Conservation (phyloP, 2,113 vertebrate genomes). For the Petrocephalus zakoni region DNA sequence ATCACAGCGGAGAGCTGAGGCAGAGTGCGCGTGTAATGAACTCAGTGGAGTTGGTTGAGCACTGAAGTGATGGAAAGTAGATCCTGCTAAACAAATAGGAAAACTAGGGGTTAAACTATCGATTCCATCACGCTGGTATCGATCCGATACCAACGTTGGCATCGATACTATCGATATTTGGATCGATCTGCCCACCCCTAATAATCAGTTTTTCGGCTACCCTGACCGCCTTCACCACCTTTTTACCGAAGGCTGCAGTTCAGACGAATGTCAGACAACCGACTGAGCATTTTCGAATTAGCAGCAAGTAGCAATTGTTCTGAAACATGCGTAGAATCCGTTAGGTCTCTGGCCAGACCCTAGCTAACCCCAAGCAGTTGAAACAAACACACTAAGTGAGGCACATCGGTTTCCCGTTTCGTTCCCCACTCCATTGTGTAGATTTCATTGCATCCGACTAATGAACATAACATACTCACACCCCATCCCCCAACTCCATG, state of each 20-base stretch:
- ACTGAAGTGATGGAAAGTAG: too few species aligned
- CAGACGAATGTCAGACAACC: not conserved
- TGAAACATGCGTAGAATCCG: not conserved
- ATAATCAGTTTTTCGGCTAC: not conserved
- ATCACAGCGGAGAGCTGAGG: too few species aligned
- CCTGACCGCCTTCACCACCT: not conserved
- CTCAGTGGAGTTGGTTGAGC: too few species aligned
- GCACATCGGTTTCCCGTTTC: conserved; percentile 1
- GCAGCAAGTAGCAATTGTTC: not conserved
- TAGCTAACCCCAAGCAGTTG: not conserved
- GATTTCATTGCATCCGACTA: not conserved
- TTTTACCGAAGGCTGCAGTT: not conserved
- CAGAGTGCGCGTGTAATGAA: too few species aligned
- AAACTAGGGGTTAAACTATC: too few species aligned
- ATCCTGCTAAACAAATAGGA: too few species aligned
- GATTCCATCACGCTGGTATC: too few species aligned
- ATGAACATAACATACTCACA: not conserved
- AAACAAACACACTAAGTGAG: not conserved
- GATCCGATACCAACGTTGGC: too few species aligned
- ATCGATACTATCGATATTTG: too few species aligned
- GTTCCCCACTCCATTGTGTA: not conserved
- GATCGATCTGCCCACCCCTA: too few species aligned
- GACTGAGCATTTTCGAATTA: not conserved
- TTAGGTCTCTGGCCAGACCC: not conserved
- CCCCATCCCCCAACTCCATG: not conserved